phyloP scores from a whole-genome alignment of 2,888 invertebrate species.

The Hypolimnas misippus region DNA sequence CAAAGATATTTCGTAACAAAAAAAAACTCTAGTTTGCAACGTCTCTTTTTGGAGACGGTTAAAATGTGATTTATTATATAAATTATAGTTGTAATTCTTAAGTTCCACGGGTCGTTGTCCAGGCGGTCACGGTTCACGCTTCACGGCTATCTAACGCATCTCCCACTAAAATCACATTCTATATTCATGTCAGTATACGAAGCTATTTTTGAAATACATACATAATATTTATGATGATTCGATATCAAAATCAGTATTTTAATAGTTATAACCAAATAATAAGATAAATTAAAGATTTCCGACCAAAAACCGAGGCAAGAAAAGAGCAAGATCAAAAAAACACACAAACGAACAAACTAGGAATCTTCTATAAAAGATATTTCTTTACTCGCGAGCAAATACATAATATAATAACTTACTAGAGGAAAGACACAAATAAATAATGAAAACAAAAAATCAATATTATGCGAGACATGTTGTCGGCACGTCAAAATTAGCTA shows the following conservation, averaged over 20 bases:
- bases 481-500: too few species aligned
- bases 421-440: too few species aligned
- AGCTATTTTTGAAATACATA: conserved; percentile 16
- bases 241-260: not conserved
- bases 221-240: not conserved
- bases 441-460: too few species aligned
- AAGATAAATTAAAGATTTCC: not conserved
- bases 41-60: not conserved
- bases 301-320: too few species aligned
- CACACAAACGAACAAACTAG: too few species aligned
- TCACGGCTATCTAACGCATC: conserved; percentile 43
- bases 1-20: too few species aligned
- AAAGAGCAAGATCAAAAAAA: too few species aligned
- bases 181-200: conserved; percentile 12
- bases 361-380: too few species aligned
- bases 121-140: conserved; percentile 50
- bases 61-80: conserved; percentile 25
- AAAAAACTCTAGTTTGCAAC: too few species aligned
- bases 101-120: conserved; percentile 45
- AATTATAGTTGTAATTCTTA: conserved; percentile 22
- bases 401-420: too few species aligned
- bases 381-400: too few species aligned
- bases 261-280: not conserved
- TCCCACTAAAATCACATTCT: conserved; percentile 38
- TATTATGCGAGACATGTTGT: too few species aligned